Percentiles rank a stretch among this genome's conserved stretches.
Evolutionary conservation across 2,113 vertebrate genomes (phyloP).

Genomic region (Hoplias malabaricus): DNA sequence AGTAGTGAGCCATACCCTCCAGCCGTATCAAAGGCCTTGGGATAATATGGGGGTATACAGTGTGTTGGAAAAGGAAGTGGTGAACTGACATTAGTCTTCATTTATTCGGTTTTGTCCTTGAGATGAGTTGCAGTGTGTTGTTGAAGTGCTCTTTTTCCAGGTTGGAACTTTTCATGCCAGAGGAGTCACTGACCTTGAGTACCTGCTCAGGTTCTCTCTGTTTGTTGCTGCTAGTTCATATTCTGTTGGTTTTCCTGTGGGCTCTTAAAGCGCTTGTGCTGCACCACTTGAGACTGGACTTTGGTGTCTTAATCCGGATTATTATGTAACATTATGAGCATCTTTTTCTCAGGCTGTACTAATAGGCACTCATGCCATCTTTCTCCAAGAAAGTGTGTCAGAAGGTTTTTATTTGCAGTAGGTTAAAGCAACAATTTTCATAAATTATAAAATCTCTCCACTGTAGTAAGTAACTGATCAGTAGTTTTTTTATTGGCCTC

Average conservation of each 20-base stretch:
- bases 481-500: too few species aligned
- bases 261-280: not conserved
- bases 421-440: too few species aligned
- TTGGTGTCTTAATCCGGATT: not conserved
- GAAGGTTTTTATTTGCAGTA: too few species aligned
- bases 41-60: not conserved
- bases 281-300: not conserved
- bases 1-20: not conserved
- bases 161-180: not conserved
- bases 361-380: too few species aligned
- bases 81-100: not conserved
- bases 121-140: not conserved
- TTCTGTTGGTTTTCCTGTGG: not conserved
- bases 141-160: not conserved
- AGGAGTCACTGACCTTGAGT: not conserved
- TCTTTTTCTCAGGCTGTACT: not conserved
- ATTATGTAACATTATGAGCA: not conserved
- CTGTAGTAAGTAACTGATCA: too few species aligned
- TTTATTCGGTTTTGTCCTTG: not conserved
- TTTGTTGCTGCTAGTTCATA: not conserved
- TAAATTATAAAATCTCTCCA: too few species aligned
- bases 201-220: not conserved
- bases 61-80: not conserved
- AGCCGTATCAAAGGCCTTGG: not conserved
- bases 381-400: too few species aligned